Percentiles rank a stretch among this genome's conserved stretches.
Conservation (phyloP, 2,797 vertebrate species). For the Dipus sagitta region DNA sequence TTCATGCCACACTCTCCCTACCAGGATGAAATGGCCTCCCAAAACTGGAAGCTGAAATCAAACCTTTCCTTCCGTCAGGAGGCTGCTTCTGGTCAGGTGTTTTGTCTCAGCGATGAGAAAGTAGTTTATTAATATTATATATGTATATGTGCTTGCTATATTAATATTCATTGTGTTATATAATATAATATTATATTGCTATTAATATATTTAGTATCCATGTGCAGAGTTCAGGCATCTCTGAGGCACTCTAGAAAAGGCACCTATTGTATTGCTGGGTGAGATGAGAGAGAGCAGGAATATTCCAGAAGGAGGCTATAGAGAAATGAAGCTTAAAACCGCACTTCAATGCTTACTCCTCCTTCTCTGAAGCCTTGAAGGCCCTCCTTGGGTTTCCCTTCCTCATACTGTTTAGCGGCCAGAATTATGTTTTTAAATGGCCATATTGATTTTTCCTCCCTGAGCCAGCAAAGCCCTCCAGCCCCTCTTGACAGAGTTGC, state of each 20-base stretch:
- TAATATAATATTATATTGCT: too few relatives aligned
- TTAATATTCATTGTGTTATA: too few relatives aligned
- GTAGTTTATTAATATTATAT: too few relatives aligned
- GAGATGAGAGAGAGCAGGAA: background rate
- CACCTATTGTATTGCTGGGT: background rate
- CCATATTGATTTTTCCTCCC: conserved; percentile 47
- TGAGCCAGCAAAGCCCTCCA: background rate
- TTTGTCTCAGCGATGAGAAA: too few relatives aligned
- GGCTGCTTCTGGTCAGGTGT: too few relatives aligned
- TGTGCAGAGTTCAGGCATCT: background rate
- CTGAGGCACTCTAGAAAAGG: background rate
- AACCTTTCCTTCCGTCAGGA: too few relatives aligned
- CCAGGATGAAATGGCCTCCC: too few relatives aligned
- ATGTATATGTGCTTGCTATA: too few relatives aligned
- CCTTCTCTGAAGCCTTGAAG: background rate
- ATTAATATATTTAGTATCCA: background rate
- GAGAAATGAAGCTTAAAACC: background rate
- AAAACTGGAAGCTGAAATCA: too few relatives aligned
- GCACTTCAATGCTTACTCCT: background rate
- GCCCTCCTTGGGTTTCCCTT: background rate
- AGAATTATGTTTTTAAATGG: background rate
- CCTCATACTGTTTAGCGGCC: background rate
- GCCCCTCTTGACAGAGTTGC: conserved; percentile 21
- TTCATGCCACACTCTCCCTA: too few relatives aligned
- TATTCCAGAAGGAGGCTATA: background rate